A percentile compares a stretch with the other conserved stretches of the same genome.
These are phyloP conservation scores for Sterrhoptilus dennistouni DNA, from an alignment of 2,113 vertebrate genomes.

Conservation along the genomic window DNA sequence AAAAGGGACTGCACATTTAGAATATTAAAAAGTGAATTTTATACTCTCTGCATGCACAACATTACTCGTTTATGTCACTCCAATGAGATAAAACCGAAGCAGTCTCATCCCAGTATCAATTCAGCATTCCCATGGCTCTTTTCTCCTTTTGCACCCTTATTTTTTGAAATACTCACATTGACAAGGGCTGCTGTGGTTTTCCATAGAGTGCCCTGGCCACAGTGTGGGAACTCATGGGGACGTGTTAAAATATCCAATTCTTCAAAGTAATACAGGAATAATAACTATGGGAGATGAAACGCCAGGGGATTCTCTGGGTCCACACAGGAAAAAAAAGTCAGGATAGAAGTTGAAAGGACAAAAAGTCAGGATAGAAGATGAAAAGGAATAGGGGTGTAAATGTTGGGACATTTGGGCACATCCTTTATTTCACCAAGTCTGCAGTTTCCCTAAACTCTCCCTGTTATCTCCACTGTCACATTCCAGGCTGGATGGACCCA, in stretches of 20 bases:
- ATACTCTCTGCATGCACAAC: background rate
- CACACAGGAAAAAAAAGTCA: no score
- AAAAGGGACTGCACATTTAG: background rate
- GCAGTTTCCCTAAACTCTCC: background rate
- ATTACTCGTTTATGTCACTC: background rate
- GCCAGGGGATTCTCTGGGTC: no score
- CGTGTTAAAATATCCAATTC: rapidly evolving
- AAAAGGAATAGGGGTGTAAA: background rate
- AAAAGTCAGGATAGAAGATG: background rate
- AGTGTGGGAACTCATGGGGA: rapidly evolving
- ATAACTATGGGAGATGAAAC: background rate
- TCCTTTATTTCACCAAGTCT: background rate
- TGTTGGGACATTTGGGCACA: background rate
- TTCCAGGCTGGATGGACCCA: background rate
- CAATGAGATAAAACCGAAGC: background rate
- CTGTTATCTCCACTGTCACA: background rate
- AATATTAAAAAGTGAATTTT: background rate
- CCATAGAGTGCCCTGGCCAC: background rate
- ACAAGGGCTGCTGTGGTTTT: background rate
- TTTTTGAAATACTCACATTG: background rate
- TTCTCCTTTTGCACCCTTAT: background rate
- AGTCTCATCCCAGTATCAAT: rapidly evolving
- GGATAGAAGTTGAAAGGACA: background rate
- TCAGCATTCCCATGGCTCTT: background rate
- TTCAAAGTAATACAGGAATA: background rate